Evolutionary conservation across 2,113 vertebrate genomes (phyloP).

Genomic region (Glareola pratincola): DNA sequence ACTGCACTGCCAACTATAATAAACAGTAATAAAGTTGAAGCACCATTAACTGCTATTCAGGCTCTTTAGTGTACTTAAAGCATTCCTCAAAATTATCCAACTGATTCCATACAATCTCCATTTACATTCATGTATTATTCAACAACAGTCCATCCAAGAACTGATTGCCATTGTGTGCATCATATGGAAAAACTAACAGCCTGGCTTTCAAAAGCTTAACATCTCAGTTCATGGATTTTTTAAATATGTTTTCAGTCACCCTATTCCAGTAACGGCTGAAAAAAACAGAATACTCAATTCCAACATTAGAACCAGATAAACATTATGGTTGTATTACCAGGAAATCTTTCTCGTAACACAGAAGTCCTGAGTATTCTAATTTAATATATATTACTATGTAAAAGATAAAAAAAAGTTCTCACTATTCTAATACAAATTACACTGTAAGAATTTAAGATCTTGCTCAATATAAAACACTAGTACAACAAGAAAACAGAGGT

Average conservation of each 20-base stretch:
- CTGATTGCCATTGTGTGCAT: constrained; percentile 44
- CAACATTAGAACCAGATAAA: not conserved
- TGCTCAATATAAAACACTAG: not conserved
- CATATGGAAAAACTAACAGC: constrained; percentile 3
- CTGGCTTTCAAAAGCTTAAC: constrained; percentile 11
- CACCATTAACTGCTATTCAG: constrained; percentile 62
- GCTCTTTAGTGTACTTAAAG: constrained; percentile 57
- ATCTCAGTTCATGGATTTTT: not conserved
- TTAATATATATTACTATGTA: not conserved
- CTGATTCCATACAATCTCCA: constrained; percentile 61
- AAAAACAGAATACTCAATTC: not conserved
- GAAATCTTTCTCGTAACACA: not conserved
- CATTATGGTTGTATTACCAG: not conserved
- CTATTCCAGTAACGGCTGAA: not conserved
- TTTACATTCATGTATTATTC: constrained; percentile 66
- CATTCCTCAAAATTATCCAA: constrained; percentile 54
- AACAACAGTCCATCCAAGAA: constrained; percentile 44
- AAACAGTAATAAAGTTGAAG: constrained; percentile 65
- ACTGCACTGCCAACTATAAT: constrained; percentile 47
- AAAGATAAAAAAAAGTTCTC: not conserved
- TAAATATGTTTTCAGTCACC: not conserved
- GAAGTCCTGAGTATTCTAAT: not conserved
- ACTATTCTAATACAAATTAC: not conserved
- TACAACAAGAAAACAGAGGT: not conserved
- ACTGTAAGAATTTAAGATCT: not conserved